Conservation (phyloP, 2,888 invertebrate species). For the Acronicta psi region DNA sequence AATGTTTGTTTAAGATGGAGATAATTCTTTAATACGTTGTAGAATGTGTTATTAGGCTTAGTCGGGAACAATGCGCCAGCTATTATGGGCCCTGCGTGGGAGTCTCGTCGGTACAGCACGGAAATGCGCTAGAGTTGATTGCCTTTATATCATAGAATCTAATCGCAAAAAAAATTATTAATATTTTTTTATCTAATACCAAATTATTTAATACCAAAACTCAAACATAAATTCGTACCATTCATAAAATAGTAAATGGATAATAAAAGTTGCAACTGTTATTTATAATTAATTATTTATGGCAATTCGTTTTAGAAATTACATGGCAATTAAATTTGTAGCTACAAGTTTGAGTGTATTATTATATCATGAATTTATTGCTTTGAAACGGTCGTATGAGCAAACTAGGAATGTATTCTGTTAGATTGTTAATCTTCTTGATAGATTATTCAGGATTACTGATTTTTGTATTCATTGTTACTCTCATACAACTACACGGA, state of each 20-base stretch:
- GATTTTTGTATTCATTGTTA: not conserved
- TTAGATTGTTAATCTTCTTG: not conserved
- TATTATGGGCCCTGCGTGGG: conserved; percentile 60
- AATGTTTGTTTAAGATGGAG: conserved; percentile 33
- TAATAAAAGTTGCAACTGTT: conserved; percentile 45
- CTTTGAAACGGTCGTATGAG: conserved; percentile 5
- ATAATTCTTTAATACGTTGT: conserved; percentile 42
- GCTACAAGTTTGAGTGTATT: conserved; percentile 22
- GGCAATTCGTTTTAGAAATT: conserved; percentile 40
- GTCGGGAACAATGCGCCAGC: conserved; percentile 58
- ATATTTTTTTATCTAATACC: too few species aligned
- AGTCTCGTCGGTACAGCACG: conserved; percentile 36
- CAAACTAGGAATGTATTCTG: not conserved
- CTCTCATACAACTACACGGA: not conserved
- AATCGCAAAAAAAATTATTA: conserved; percentile 29
- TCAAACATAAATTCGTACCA: conserved; percentile 13
- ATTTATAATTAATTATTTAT: conserved; percentile 47
- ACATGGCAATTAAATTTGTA: conserved; percentile 34
- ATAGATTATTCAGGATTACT: conserved; percentile 1
- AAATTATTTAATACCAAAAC: conserved; percentile 13
- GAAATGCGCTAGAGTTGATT: conserved; percentile 53
- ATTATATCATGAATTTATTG: conserved; percentile 47
- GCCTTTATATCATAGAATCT: conserved; percentile 41
- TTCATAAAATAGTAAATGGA: conserved; percentile 43
- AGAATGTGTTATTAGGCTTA: conserved; percentile 48